A percentile compares a stretch with the other conserved stretches of the same genome.
Evolutionary conservation across 1,140 invertebrate genomes (phyloP).

Genomic region (Propsilocerus akamusi): DNA sequence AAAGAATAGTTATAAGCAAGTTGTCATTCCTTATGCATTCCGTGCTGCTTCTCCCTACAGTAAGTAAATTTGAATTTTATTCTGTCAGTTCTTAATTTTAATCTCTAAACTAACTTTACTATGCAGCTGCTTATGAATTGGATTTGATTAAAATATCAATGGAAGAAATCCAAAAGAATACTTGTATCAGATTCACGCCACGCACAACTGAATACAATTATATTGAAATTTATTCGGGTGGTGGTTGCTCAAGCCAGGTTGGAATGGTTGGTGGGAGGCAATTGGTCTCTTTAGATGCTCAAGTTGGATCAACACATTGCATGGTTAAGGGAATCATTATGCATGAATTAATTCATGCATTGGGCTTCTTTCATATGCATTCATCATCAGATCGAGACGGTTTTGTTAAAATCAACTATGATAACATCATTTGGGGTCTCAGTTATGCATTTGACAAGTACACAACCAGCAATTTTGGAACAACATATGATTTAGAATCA

Average conservation of each 20-base stretch:
- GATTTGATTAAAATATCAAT: conserved; percentile 39
- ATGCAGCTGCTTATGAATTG: conserved; percentile 28
- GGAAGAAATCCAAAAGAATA: conserved; percentile 45
- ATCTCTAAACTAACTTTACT: too few species aligned
- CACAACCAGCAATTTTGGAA: conserved; percentile 38
- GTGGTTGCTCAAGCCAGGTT: conserved; percentile 16
- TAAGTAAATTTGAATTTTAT: too few species aligned
- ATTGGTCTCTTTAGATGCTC: conserved; percentile 5
- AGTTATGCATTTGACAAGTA: too few species aligned
- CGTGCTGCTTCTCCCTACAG: too few species aligned
- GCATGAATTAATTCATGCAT: conserved; percentile 43
- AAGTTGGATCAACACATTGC: conserved; percentile 9
- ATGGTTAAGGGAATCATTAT: conserved; percentile 23
- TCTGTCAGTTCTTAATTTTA: too few species aligned
- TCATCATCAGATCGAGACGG: conserved; percentile 41
- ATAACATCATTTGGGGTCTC: conserved; percentile 32
- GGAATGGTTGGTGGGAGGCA: conserved; percentile 12
- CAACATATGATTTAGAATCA: conserved; percentile 45
- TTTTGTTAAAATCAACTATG: conserved; percentile 37
- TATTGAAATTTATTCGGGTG: too few species aligned
- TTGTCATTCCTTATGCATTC: too few species aligned
- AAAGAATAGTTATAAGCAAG: too few species aligned
- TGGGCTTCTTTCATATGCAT: conserved; percentile 52
- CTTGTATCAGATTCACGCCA: conserved; percentile 51
- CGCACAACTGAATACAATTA: too few species aligned